These are phyloP conservation scores for Zoanthus solanderi DNA, from an alignment of 92 coral and sea anemone genomes.

Conservation along the genomic window DNA sequence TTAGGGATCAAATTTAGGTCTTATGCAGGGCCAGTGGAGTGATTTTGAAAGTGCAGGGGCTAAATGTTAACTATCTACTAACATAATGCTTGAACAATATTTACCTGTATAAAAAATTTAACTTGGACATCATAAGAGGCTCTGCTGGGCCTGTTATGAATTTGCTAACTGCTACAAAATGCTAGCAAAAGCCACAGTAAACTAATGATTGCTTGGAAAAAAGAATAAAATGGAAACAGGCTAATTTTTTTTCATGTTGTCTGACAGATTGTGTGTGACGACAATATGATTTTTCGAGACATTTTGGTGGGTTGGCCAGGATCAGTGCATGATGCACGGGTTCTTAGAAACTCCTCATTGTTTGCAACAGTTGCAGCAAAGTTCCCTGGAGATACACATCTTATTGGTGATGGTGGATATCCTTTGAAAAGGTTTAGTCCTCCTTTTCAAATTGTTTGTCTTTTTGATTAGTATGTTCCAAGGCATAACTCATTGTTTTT, in stretches of 20 bases:
- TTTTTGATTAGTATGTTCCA: background rate
- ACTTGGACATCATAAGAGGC: too few relatives aligned
- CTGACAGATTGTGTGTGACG: background rate
- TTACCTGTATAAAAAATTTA: too few relatives aligned
- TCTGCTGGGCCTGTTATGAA: too few relatives aligned
- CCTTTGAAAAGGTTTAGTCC: slow-evolving; percentile 60
- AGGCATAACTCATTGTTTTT: background rate
- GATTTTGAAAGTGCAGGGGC: too few relatives aligned
- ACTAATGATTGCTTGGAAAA: too few relatives aligned
- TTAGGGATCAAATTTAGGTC: too few relatives aligned
- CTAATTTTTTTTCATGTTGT: background rate
- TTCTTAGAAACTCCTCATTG: slow-evolving; percentile 64
- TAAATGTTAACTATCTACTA: too few relatives aligned
- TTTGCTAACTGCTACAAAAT: too few relatives aligned
- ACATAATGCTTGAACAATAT: too few relatives aligned
- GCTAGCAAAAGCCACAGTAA: too few relatives aligned
- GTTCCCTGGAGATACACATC: slow-evolving; percentile 65
- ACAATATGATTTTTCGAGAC: slow-evolving; percentile 23
- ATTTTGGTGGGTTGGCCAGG: slow-evolving; percentile 35
- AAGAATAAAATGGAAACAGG: too few relatives aligned
- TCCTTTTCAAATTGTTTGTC: background rate
- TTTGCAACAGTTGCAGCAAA: slow-evolving; percentile 52
- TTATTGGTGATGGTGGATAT: slow-evolving; percentile 54
- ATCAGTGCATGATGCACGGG: slow-evolving; percentile 38
- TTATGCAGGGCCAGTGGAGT: too few relatives aligned